Conservation (phyloP, 2,888 invertebrate species). For the Euphydryas editha region DNA sequence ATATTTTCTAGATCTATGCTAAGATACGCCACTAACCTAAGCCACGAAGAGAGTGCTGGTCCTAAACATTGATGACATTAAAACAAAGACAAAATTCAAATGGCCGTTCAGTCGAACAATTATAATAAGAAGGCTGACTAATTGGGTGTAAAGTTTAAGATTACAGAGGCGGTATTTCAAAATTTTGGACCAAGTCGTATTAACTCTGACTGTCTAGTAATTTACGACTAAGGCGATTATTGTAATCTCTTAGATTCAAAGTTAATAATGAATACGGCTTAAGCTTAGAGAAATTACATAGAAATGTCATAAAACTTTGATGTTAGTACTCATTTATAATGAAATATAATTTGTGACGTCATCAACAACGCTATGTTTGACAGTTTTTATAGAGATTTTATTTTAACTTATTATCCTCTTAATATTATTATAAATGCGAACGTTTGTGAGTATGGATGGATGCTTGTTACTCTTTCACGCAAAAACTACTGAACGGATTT, state of each 20-base stretch:
- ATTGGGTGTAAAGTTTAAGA: constrained; percentile 37
- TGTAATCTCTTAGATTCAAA: constrained; percentile 9
- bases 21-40: too few species aligned
- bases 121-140: constrained; percentile 28
- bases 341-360: background rate
- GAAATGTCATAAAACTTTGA: background rate
- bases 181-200: constrained; percentile 33
- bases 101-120: constrained; percentile 3
- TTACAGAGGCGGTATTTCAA: constrained; percentile 32
- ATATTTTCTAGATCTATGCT: too few species aligned
- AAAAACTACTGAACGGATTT: too few species aligned
- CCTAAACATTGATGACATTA: too few species aligned
- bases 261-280: constrained; percentile 1
- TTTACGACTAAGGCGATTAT: constrained; percentile 29
- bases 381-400: too few species aligned
- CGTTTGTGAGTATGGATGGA: too few species aligned
- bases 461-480: too few species aligned
- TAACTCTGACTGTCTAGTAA: constrained; percentile 31
- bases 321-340: constrained; percentile 1
- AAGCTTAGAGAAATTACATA: constrained; percentile 12
- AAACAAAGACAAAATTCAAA: constrained; percentile 1
- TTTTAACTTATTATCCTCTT: too few species aligned
- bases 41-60: too few species aligned
- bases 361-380: too few species aligned
- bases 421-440: too few species aligned